Base-by-base conservation (phyloP, 2,797 vertebrate genomes). In the Oreochromis mossambicus region DNA sequence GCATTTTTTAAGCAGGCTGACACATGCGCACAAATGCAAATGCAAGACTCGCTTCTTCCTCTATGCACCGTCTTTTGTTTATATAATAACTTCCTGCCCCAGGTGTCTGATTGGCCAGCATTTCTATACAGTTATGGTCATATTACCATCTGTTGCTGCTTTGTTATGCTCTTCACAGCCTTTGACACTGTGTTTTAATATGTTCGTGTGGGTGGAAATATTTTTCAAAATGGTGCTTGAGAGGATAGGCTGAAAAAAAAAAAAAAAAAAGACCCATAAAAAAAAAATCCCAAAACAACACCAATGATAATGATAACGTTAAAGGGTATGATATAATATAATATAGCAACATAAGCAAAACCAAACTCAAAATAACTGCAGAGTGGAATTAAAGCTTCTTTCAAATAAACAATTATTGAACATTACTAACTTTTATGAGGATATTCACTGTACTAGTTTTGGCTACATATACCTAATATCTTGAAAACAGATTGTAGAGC, bases 211-310 rank as follows among this genome's bases (percentile, higher is more conserved):
- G 36, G 12, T 24, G 63, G 12, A 68, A 41, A 68, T 68, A 68
- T 24, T 41, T 68, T 24, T 43, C 63, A 68, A 43, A 43, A 68
- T 0, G 3, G 38, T 68, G 63, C 63, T 24, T 68, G 63, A 41
- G 63, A 15, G 36, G 7, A 24, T 24, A 41, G 13, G n/a, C 43
- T 43, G 5, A 1, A 24, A 66, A 66, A 58, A 14, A 21, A 24
- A 24, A 24, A 66, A 21, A 61, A 34, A 46, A 11, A 0, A 0
- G 0, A 3, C 29, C 3, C 29, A 3, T 10, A 36, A 36, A 63
- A 36, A 36, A 63, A 8, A 56, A 8, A 8, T 2, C 34, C 34
- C 8, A 1, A n/a, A 12, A 13, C 17, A 63, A 7, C 17, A 63
- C 1, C 58, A 63, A 63, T 13, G 32, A 63, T 36, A 36, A 63